A percentile compares a stretch with the other conserved stretches of the same genome.
These are phyloP conservation scores for Bradysia coprophila DNA, from an alignment of 1,140 invertebrate genomes.

Conservation along the genomic window DNA sequence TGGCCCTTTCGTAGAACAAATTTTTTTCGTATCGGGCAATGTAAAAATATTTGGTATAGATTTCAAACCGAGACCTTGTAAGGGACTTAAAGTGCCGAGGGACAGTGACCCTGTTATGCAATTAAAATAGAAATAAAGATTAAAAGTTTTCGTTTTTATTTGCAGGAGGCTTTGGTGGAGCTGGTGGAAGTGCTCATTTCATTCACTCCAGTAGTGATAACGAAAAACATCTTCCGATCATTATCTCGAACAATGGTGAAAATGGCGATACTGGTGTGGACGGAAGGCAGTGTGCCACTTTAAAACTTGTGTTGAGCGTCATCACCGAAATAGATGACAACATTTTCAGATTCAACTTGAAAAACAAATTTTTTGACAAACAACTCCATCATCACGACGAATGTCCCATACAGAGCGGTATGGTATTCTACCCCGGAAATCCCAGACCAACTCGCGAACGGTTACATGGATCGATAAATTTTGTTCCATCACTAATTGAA, in stretches of 20 bases:
- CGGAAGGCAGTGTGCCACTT: not conserved
- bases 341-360: not conserved
- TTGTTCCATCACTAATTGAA: not conserved
- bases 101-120: too few species aligned
- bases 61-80: too few species aligned
- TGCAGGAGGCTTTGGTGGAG: not conserved
- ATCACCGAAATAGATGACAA: not conserved
- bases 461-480: not conserved
- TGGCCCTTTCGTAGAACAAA: too few species aligned
- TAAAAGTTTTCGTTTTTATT: too few species aligned
- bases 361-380: not conserved
- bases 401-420: not conserved
- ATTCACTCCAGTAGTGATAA: not conserved
- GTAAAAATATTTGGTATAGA: too few species aligned
- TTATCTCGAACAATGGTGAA: not conserved
- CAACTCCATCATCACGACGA: not conserved
- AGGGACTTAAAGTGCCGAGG: too few species aligned
- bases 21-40: too few species aligned
- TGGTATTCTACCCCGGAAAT: not conserved
- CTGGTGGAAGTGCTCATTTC: not conserved
- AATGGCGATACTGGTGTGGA: not conserved
- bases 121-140: too few species aligned
- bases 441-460: not conserved
- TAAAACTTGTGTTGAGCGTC: not conserved
- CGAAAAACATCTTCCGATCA: not conserved